These are phyloP conservation scores for Podarcis siculus DNA, from an alignment of 2,797 vertebrate genomes.

Conservation along the genomic window DNA sequence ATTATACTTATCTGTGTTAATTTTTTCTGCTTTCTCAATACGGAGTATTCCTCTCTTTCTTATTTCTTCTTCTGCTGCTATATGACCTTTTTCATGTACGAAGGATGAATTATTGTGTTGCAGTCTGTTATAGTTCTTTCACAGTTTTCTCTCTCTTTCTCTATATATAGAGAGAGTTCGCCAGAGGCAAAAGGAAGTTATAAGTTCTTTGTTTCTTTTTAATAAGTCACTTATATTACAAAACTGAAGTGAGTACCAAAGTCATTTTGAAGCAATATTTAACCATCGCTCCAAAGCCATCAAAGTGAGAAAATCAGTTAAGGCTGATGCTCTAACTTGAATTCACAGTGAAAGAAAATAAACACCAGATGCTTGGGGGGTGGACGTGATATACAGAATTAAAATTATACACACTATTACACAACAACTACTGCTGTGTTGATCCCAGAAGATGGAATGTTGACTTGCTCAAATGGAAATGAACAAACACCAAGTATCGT, in stretches of 20 bases:
- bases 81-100: slow-evolving; percentile 61
- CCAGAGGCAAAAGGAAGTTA: slow-evolving; percentile 47
- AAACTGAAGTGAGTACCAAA: slow-evolving; percentile 58
- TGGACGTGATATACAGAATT: slow-evolving; percentile 42
- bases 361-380: slow-evolving; percentile 66
- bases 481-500: slow-evolving; percentile 62
- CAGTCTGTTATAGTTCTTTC: slow-evolving; percentile 53
- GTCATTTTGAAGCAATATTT: slow-evolving; percentile 59
- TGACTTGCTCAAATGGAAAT: slow-evolving; percentile 59
- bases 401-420: slow-evolving; percentile 64
- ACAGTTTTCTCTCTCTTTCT: slow-evolving; percentile 31
- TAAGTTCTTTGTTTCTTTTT: slow-evolving; percentile 53
- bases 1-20: slow-evolving; percentile 44
- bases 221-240: slow-evolving; percentile 48
- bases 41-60: slow-evolving; percentile 57
- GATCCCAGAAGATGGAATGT: slow-evolving; percentile 63
- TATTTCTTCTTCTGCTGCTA: slow-evolving; percentile 51
- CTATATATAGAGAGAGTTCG: neutral
- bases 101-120: slow-evolving; percentile 68
- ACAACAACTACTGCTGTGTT: slow-evolving; percentile 64
- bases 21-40: slow-evolving; percentile 42
- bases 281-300: slow-evolving; percentile 35
- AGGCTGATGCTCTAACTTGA: slow-evolving; percentile 45
- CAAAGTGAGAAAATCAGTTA: slow-evolving; percentile 51
- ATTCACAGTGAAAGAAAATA: slow-evolving; percentile 62